These are phyloP conservation scores for Megastigmus dorsalis DNA, from an alignment of 2,888 invertebrate species.

Conservation along the genomic window DNA sequence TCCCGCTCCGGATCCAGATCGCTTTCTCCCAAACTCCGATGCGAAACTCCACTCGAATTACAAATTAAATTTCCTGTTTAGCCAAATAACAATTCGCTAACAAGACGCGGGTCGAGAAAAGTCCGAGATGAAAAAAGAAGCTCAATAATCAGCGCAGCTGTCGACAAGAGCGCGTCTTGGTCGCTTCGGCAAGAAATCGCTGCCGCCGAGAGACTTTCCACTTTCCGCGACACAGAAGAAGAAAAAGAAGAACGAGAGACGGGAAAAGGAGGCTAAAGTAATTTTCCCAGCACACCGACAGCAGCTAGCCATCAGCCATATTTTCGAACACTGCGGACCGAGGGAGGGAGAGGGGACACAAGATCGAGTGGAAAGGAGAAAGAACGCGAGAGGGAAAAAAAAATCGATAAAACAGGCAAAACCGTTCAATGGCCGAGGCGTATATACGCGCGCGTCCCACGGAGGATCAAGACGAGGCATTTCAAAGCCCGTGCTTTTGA, in stretches of 20 bases:
- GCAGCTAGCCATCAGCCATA: conserved; percentile 10
- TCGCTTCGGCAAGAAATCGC: conserved; percentile 3
- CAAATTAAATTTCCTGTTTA: conserved; percentile 8
- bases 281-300: conserved; percentile 3
- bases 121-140: too few relatives aligned
- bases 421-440: conserved; percentile 29
- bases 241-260: not conserved
- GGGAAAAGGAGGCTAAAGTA: conserved; percentile 17
- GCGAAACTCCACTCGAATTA: too few relatives aligned
- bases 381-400: conserved; percentile 4
- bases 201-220: not conserved
- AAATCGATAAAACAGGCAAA: conserved; percentile 22
- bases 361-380: too few relatives aligned
- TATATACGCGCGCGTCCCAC: too few relatives aligned
- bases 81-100: conserved; percentile 1
- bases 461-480: not conserved
- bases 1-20: too few relatives aligned
- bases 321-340: conserved; percentile 16
- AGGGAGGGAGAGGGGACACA: not conserved
- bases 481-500: conserved; percentile 17
- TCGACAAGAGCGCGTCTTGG: not conserved
- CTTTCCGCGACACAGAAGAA: not conserved
- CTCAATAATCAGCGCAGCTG: not conserved
- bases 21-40: too few relatives aligned
- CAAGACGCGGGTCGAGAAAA: not conserved